Percentiles rank a stretch among this genome's conserved stretches.
phyloP scores from a whole-genome alignment of 1,140 invertebrate species.

The Cyclargus thomasi region DNA sequence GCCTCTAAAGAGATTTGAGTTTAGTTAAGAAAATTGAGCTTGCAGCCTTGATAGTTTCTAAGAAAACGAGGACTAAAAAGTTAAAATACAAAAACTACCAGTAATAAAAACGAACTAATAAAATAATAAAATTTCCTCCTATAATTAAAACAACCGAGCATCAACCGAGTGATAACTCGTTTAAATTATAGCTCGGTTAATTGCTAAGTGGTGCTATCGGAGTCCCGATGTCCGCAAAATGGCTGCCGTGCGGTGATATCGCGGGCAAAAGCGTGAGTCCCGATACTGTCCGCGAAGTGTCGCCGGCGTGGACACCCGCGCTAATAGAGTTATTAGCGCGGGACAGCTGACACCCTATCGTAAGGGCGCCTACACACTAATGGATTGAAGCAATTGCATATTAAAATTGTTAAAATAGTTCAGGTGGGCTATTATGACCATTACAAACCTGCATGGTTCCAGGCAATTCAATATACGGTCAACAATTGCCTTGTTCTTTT shows the following conservation, averaged over 20 bases:
- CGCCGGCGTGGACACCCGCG: slow-evolving; percentile 1
- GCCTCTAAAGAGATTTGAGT: no score
- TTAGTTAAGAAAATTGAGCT: no score
- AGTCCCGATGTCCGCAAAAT: not conserved
- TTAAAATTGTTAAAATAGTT: not conserved
- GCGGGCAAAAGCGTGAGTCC: not conserved
- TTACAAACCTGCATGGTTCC: no score
- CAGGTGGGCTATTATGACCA: not conserved
- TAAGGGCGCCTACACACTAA: slow-evolving; percentile 19
- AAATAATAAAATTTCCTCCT: not conserved
- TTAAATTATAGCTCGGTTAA: not conserved
- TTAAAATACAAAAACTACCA: no score
- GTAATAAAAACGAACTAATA: not conserved
- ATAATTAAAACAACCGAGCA: not conserved
- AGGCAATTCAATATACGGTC: no score
- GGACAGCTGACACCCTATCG: slow-evolving; percentile 17
- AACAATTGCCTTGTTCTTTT: no score
- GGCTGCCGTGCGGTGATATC: not conserved
- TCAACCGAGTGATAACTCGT: not conserved
- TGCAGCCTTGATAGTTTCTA: no score
- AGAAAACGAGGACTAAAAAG: no score
- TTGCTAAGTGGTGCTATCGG: not conserved
- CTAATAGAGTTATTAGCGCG: slow-evolving; percentile 33
- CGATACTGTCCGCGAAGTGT: slow-evolving; percentile 11
- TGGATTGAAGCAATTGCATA: slow-evolving; percentile 16